Conservation (phyloP, 1,140 invertebrate genomes). For the Doryteuthis pealeii region DNA sequence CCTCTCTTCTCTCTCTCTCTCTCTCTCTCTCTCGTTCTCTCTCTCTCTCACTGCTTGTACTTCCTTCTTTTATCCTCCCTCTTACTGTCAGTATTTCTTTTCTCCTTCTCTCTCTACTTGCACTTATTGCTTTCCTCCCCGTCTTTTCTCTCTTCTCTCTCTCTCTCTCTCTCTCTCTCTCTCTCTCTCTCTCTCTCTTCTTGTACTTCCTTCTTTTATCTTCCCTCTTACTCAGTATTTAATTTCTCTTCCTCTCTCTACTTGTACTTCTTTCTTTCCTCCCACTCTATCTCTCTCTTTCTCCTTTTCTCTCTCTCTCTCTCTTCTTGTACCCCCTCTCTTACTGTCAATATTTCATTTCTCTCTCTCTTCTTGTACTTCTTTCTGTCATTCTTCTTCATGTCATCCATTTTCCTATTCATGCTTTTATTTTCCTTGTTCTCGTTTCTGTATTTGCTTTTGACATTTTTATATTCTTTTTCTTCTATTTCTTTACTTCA, state of each 20-base stretch:
- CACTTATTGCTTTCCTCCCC: not conserved
- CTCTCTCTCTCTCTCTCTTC: not conserved
- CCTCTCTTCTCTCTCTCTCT: too few relatives aligned
- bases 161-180: not conserved
- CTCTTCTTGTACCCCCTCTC: not conserved
- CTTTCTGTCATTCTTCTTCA: not conserved
- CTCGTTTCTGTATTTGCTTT: not conserved
- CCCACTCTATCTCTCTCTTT: not conserved
- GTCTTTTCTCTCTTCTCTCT: not conserved
- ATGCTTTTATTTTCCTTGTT: not conserved
- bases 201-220: not conserved
- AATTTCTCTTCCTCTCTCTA: not conserved
- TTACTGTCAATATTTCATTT: not conserved
- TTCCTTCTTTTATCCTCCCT: too few relatives aligned
- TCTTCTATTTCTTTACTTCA: not conserved
- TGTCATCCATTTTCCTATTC: not conserved
- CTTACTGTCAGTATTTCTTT: too few relatives aligned
- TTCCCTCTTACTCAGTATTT: not conserved
- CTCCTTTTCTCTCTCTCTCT: not conserved
- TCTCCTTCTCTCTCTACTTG: not conserved
- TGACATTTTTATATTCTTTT: not conserved
- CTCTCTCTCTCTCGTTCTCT: too few relatives aligned
- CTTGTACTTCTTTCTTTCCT: not conserved
- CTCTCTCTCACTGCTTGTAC: too few relatives aligned
- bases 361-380: not conserved